These are phyloP conservation scores for Apodemia mormo DNA, from an alignment of 2,888 invertebrate species.

Conservation along the genomic window DNA sequence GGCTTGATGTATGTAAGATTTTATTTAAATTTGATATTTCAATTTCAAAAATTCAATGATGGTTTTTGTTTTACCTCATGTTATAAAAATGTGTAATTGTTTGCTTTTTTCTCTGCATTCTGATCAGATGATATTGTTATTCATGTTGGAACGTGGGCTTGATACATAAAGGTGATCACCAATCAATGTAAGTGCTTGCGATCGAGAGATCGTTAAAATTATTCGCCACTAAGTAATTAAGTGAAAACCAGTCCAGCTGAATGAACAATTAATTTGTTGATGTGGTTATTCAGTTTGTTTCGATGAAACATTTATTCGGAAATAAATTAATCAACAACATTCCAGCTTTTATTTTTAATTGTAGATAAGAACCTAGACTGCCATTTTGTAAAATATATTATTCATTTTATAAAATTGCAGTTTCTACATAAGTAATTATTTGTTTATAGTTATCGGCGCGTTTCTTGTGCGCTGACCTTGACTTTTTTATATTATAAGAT, in stretches of 20 bases:
- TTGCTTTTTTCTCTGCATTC: neutral
- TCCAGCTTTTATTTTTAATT: constrained; percentile 8
- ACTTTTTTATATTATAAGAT: no score
- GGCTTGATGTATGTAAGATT: no score
- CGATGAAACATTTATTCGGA: constrained; percentile 28
- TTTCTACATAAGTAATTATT: no score
- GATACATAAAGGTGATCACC: constrained; percentile 23
- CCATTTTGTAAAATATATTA: constrained; percentile 8
- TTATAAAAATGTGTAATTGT: neutral
- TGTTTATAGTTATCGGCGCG: no score
- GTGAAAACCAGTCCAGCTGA: constrained; percentile 41
- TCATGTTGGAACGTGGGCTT: neutral
- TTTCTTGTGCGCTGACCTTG: no score
- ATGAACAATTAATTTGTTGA: constrained; percentile 40
- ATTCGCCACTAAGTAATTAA: constrained; percentile 42
- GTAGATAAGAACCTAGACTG: constrained; percentile 1
- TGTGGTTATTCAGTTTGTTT: constrained; percentile 38
- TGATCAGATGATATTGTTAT: constrained; percentile 6
- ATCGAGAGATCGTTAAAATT: constrained; percentile 41
- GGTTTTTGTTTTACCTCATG: neutral
- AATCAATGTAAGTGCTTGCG: constrained; percentile 41
- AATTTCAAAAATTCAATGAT: no score
- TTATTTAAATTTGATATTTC: no score
- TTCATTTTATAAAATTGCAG: neutral
- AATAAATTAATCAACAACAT: constrained; percentile 12